phyloP scores from a whole-genome alignment of 2,113 vertebrate species.

The Tapirus terrestris region DNA sequence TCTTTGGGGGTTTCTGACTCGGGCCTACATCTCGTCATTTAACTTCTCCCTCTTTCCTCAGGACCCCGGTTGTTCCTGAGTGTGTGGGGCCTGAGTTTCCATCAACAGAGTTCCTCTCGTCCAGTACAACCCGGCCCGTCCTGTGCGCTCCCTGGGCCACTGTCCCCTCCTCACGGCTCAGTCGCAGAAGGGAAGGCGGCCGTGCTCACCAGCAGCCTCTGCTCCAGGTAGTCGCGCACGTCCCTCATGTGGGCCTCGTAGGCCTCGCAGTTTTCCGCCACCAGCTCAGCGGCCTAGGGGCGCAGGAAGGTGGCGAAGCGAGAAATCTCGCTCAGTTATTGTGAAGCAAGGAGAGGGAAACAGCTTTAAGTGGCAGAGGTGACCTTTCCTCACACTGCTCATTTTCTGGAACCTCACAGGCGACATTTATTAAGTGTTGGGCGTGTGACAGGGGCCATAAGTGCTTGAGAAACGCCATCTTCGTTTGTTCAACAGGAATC shows the following conservation, averaged over 20 bases:
- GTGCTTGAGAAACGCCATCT: not conserved
- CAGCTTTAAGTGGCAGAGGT: rapidly evolving
- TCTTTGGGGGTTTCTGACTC: rapidly evolving
- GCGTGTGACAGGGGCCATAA: rapidly evolving
- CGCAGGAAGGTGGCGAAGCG: rapidly evolving
- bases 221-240: conserved; percentile 92
- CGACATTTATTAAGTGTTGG: rapidly evolving
- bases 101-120: not conserved
- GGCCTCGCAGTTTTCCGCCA: conserved; percentile 87
- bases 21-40: rapidly evolving
- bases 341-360: rapidly evolving
- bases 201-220: conserved; percentile 88
- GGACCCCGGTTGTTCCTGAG: not conserved
- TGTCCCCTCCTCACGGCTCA: not conserved
- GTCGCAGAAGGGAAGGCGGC: no score
- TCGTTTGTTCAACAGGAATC: rapidly evolving
- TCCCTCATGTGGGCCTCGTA: conserved; percentile 91
- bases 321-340: rapidly evolving
- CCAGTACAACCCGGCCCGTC: rapidly evolving
- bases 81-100: not conserved
- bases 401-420: rapidly evolving
- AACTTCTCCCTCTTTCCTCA: not conserved
- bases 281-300: conserved; percentile 94
- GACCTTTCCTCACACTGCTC: not conserved
- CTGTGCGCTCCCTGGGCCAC: not conserved